A percentile compares a stretch with the other conserved stretches of the same genome.
Evolutionary conservation across 1,140 invertebrate species (phyloP).

Genomic region (Gonatopus flavifemur): DNA sequence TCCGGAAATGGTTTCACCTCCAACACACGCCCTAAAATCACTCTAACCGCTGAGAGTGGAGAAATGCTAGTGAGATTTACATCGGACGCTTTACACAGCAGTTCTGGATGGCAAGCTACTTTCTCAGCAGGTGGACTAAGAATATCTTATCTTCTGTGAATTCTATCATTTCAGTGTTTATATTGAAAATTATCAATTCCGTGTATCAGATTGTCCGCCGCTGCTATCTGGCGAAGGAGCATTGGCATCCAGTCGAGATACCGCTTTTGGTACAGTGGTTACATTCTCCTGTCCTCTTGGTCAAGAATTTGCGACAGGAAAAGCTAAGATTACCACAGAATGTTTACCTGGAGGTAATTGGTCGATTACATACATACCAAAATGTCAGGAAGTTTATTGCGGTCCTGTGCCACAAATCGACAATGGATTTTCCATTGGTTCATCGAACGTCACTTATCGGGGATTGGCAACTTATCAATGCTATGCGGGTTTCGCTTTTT

Average conservation of each 20-base stretch:
- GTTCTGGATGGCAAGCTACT: constrained; percentile 82
- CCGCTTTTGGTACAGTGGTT: constrained; percentile 87
- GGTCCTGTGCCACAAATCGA: constrained; percentile 96
- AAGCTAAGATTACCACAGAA: constrained; percentile 78
- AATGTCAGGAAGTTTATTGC: constrained; percentile 97
- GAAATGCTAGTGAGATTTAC: constrained; percentile 88
- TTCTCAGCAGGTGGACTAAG: constrained; percentile 79
- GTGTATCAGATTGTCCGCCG: constrained; percentile 81
- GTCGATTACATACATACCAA: constrained; percentile 89
- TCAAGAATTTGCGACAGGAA: constrained; percentile 92
- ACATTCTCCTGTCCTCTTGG: constrained; percentile 90
- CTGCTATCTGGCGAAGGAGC: constrained; percentile 83
- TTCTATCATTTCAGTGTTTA: too few species aligned
- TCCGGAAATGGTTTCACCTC: constrained; percentile 86
- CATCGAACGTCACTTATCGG: constrained; percentile 91
- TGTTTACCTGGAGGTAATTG: constrained; percentile 90
- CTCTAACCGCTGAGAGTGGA: constrained; percentile 88
- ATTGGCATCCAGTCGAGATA: constrained; percentile 86
- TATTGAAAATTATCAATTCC: too few species aligned
- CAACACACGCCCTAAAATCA: constrained; percentile 78
- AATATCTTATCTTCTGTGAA: constrained; percentile 1
- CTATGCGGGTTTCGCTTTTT: constrained; percentile 94
- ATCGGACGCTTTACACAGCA: constrained; percentile 84
- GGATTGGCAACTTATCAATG: constrained; percentile 94
- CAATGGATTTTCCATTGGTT: constrained; percentile 94